Evolutionary conservation across 2,113 vertebrate genomes (phyloP).

Genomic region (Sceloporus undulatus): DNA sequence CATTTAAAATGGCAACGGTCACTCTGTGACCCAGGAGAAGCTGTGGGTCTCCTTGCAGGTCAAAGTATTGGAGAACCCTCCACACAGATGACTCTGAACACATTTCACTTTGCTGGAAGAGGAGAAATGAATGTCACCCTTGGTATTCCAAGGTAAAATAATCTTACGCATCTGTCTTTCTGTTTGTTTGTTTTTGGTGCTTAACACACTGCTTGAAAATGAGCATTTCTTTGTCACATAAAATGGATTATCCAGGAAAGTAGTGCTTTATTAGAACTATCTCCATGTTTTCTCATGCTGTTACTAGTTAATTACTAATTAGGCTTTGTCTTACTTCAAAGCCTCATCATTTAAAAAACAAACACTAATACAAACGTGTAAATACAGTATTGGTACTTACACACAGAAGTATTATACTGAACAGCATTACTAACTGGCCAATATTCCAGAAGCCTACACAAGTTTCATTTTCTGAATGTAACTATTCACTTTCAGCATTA

Average conservation of each 20-base stretch:
- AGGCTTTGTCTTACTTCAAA: background rate
- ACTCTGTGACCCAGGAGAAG: constrained; percentile 94
- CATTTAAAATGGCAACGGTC: constrained; percentile 95
- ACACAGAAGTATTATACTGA: background rate
- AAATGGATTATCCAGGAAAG: too few relatives aligned
- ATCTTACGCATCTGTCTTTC: fast-evolving
- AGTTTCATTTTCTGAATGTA: background rate
- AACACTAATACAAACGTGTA: background rate
- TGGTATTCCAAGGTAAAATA: constrained; percentile 93
- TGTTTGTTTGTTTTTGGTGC: background rate
- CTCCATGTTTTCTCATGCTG: background rate
- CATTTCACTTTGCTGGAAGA: constrained; percentile 98
- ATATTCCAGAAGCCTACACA: background rate
- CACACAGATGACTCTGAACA: constrained; percentile 99
- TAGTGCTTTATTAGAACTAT: too few relatives aligned
- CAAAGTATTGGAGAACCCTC: constrained; percentile 98
- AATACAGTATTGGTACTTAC: background rate
- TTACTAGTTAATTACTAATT: background rate
- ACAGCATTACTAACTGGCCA: background rate
- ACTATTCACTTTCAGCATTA: background rate
- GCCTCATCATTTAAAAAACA: background rate
- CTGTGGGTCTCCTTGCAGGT: constrained; percentile 94
- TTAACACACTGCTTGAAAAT: background rate
- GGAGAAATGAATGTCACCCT: constrained; percentile 99
- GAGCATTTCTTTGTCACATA: background rate